phyloP scores from a whole-genome alignment of 2,113 vertebrate genomes.

The Bubo blakistoni region DNA sequence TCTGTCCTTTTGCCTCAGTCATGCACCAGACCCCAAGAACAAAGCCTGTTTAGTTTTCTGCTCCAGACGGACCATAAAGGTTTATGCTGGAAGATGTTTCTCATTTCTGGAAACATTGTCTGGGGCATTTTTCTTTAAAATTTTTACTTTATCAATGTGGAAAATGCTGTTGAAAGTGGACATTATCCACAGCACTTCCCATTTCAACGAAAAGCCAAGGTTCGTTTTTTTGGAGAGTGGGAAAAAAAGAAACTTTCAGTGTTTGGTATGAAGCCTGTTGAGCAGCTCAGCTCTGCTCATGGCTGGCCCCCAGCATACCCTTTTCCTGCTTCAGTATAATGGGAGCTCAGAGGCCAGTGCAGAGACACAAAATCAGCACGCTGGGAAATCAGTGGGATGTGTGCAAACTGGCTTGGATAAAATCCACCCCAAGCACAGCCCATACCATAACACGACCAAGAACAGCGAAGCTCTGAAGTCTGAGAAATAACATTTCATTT shows the following conservation, averaged over 20 bases:
- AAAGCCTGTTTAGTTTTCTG: not conserved
- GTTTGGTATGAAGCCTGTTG: not conserved
- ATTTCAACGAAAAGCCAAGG: not conserved
- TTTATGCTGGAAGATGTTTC: not conserved
- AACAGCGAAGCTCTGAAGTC: not conserved
- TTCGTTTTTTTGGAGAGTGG: not conserved
- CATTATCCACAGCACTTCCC: not conserved
- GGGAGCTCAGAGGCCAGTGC: not conserved
- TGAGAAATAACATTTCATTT: conserved; percentile 6
- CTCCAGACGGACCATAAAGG: not conserved
- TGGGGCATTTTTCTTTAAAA: not conserved
- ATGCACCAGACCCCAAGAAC: not conserved
- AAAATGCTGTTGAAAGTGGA: not conserved
- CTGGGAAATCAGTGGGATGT: conserved; percentile 44
- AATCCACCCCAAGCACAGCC: conserved; percentile 26
- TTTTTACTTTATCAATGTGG: not conserved
- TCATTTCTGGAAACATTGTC: not conserved
- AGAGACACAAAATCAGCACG: not conserved
- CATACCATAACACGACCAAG: not conserved
- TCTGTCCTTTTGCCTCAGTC: not conserved
- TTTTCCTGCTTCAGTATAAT: conserved; percentile 16
- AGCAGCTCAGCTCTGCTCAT: not conserved
- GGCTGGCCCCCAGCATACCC: not conserved
- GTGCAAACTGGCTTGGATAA: not conserved
- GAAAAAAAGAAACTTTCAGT: not conserved